Percentiles rank a stretch among this genome's conserved stretches.
phyloP scores from a whole-genome alignment of 2,888 invertebrate species.

The Cantharis lateralis region DNA sequence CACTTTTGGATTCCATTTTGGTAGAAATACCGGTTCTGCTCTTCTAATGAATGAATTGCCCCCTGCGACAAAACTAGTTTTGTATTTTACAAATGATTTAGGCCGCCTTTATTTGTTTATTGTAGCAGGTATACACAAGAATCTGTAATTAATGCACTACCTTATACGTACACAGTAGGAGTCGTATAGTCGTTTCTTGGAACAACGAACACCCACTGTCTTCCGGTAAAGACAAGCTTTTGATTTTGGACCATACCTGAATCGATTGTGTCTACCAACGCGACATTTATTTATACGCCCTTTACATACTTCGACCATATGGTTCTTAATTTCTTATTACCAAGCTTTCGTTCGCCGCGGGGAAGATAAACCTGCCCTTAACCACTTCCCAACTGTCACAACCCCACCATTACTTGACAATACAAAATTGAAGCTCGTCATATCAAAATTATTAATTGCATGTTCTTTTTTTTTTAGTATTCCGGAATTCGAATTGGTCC shows the following conservation, averaged over 20 bases:
- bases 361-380: neutral
- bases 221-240: conserved; percentile 41
- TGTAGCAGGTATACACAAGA: conserved; percentile 16
- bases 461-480: conserved; percentile 66
- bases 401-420: no score
- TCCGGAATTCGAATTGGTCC: conserved; percentile 98
- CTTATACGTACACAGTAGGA: conserved; percentile 25
- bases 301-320: conserved; percentile 11
- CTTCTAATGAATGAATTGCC: neutral
- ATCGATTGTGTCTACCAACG: conserved; percentile 25
- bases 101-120: conserved; percentile 15
- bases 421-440: no score
- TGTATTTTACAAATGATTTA: neutral
- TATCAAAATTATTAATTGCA: neutral
- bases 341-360: neutral
- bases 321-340: neutral
- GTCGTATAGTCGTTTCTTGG: conserved; percentile 30
- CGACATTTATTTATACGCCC: conserved; percentile 12
- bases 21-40: neutral
- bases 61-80: neutral
- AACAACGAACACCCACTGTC: conserved; percentile 43
- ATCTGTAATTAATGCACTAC: conserved; percentile 25
- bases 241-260: conserved; percentile 26
- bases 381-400: neutral
- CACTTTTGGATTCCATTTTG: neutral